A percentile compares a stretch with the other conserved stretches of the same genome.
phyloP scores from a whole-genome alignment of 1,140 invertebrate species.

The Centruroides sculpturatus region DNA sequence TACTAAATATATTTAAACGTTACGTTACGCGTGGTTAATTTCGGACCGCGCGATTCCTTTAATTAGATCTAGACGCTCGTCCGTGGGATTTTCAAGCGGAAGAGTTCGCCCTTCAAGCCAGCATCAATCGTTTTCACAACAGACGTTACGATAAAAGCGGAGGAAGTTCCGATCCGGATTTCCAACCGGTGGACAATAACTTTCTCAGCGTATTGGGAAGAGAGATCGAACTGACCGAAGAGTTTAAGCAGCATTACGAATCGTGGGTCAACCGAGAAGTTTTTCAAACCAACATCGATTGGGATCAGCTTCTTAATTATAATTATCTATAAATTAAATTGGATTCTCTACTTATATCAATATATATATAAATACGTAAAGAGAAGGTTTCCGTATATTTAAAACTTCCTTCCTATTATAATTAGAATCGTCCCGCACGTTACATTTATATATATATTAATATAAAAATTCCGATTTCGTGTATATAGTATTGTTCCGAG shows the following conservation, averaged over 20 bases:
- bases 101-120: constrained; percentile 81
- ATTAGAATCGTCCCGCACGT: too few species aligned
- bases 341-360: too few species aligned
- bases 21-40: constrained; percentile 1
- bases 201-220: constrained; percentile 63
- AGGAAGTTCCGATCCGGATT: constrained; percentile 41
- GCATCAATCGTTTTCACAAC: constrained; percentile 90
- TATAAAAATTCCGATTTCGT: too few species aligned
- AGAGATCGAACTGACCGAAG: constrained; percentile 63
- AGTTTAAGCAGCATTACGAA: constrained; percentile 94
- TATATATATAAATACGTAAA: too few species aligned
- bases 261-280: constrained; percentile 94
- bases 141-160: constrained; percentile 52
- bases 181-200: constrained; percentile 71
- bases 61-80: constrained; percentile 76
- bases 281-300: constrained; percentile 56
- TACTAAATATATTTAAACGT: background rate
- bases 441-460: too few species aligned
- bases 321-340: constrained; percentile 3
- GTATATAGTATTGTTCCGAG: too few species aligned
- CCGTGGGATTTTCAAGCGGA: constrained; percentile 99
- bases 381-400: too few species aligned
- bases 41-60: constrained; percentile 2
- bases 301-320: constrained; percentile 38
- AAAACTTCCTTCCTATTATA: too few species aligned